Base-by-base conservation (phyloP, 2,888 invertebrate genomes). In the Parthenolecanium corni region DNA sequence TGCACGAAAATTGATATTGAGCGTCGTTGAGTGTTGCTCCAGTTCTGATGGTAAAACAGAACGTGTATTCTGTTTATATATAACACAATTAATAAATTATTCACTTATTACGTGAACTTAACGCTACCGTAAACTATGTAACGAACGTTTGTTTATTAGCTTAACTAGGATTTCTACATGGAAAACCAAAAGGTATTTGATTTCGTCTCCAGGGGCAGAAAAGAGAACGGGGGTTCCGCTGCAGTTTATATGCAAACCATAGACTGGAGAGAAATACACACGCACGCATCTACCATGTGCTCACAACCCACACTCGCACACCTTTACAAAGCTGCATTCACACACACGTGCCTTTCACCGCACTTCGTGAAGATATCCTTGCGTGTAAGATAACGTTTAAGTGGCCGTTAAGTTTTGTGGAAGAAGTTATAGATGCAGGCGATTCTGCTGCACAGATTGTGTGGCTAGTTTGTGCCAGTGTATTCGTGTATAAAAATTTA, bases 81-180 rank as follows among this genome's bases (percentile, higher is more conserved):
- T 31, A n/a, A 61, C 51, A 49, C 61, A 51, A 61, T 51, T 51
- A 61, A 61, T n/a, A n/a, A 38, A 61, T 51, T 61, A 51, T 61
- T 49, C 49, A 20, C 61, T 23, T 61, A 61, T 61, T 61, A 61
- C 61, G 61, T 61, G 61, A 61, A 61, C 61, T 61, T 61, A 49
- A 61, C 61, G 61, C 61, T 49, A 49, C 20, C 49, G 49, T 49
- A 40, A n/a, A 36, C 61, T 61, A 51, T 61, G 61, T 61, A 61
- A 61, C 47, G 40, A 51, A 49, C 61, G 61, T 51, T 61, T 51
- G 51, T 61, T 61, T 61, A 61, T 61, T 61, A 61, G 61, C 61
- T 38, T 61, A 61, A 61, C 61, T 61, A 61, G 61, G 61, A 61
- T 61, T 61, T 61, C 49, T 61, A 61, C 61, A 61, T 61, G 61